Percentiles rank a stretch among this genome's conserved stretches.
phyloP scores from a whole-genome alignment of 2,888 invertebrate species.

The Epinotia demarniana region DNA sequence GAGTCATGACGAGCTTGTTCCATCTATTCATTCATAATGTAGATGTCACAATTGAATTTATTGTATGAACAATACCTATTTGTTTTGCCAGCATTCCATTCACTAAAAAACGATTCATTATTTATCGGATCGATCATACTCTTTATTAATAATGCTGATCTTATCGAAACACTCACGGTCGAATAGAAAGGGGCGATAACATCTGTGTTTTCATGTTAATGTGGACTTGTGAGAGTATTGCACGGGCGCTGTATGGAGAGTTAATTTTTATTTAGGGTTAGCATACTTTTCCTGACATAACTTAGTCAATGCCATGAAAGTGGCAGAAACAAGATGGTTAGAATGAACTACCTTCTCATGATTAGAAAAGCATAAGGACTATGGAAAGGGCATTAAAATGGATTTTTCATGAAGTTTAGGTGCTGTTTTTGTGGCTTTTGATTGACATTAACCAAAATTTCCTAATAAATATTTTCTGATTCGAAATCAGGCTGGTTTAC shows the following conservation, averaged over 20 bases:
- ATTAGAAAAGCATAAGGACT: no score
- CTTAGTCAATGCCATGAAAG: no score
- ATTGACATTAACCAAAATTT: no score
- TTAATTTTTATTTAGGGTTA: constrained; percentile 52
- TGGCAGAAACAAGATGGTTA: no score
- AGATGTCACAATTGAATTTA: constrained; percentile 1
- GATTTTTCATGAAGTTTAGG: no score
- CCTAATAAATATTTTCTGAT: no score
- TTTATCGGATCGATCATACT: constrained; percentile 28
- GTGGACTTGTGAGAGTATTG: constrained; percentile 48
- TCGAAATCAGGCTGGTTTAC: background rate
- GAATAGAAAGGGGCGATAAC: constrained; percentile 51
- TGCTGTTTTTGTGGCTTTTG: no score
- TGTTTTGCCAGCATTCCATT: constrained; percentile 38
- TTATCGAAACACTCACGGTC: constrained; percentile 41
- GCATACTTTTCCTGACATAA: background rate
- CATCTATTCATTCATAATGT: constrained; percentile 6
- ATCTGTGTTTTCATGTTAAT: constrained; percentile 51
- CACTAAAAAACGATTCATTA: constrained; percentile 36
- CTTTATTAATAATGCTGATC: constrained; percentile 39
- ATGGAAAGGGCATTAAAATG: no score
- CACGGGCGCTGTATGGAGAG: constrained; percentile 47
- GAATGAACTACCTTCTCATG: no score
- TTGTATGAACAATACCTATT: constrained; percentile 34
- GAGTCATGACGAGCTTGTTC: background rate